These are phyloP conservation scores for Caenorhabditis drosophilae DNA, from an alignment of 2,888 invertebrate species.

Conservation along the genomic window DNA sequence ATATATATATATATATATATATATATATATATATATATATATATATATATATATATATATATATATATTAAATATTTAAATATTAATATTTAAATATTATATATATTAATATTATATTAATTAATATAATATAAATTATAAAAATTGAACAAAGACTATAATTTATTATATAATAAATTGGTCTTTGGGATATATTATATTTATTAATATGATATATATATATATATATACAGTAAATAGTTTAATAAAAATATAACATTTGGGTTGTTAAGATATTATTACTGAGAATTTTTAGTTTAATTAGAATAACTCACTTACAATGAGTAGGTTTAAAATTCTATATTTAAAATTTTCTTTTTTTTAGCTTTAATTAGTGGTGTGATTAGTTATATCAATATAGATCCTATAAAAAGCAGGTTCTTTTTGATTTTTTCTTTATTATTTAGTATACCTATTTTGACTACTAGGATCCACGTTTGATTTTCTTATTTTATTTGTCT, in stretches of 20 bases:
- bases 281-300: conserved; percentile 57
- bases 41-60: conserved; percentile 8
- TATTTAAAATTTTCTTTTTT: conserved; percentile 46
- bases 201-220: conserved; percentile 16
- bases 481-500: conserved; percentile 59
- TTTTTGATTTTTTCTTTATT: conserved; percentile 54
- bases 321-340: conserved; percentile 54
- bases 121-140: conserved; percentile 1
- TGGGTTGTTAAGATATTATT: conserved; percentile 51
- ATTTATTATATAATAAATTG: conserved; percentile 7
- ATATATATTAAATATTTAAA: conserved; percentile 4
- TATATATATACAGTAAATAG: conserved; percentile 38
- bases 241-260: conserved; percentile 57
- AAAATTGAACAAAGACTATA: conserved; percentile 4
- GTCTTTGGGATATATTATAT: conserved; percentile 14
- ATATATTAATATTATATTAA: conserved; percentile 7
- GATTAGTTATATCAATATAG: conserved; percentile 48
- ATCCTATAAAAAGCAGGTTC: conserved; percentile 52
- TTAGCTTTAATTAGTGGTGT: conserved; percentile 41
- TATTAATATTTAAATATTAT: conserved; percentile 5
- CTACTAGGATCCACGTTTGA: conserved; percentile 45
- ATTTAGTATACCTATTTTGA: conserved; percentile 41
- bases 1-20: conserved; percentile 6
- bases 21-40: conserved; percentile 10
- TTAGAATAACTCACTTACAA: conserved; percentile 58